Base-by-base conservation (phyloP, 2,888 invertebrate species). In the Smittia sp. region DNA sequence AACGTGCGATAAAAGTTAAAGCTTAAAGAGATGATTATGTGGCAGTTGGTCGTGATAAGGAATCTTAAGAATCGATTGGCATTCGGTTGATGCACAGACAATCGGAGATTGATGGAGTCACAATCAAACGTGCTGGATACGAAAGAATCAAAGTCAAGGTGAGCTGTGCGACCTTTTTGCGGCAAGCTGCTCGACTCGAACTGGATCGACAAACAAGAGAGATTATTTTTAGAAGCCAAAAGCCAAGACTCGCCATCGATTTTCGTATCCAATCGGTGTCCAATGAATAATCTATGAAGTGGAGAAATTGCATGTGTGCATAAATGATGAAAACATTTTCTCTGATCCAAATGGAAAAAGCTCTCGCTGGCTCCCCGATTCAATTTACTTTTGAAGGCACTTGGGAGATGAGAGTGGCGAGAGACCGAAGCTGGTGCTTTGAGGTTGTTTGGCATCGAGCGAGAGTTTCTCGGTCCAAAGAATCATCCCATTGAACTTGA, bases 11-110 rank as follows among this genome's bases (percentile, higher is more conserved):
- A 39, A 39, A 39, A 39, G 7, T 39, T 7, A 39, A 39, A 46
- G 46, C 46, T 46, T 46, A 24, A 3, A 27, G 27, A 15, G 6
- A 72, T 72, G 58, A 62, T 20, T 72, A 72, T 72, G 72, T 72
- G 72, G 72, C 32, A 72, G n/a, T 62, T 39, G 6, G 38, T 39
- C 4, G 38, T 72, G 20, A 39, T 72, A 39, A 58, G 58, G 4
- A 63, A 24, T 62, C 58, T 27, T 62, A 62, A 72, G 52, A 72
- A 72, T 72, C 72, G 72, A 72, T 72, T 72, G 18, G n/a, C 13
- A 62, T 72, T 72, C 72, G 62, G 62, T 72, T 72, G 72, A 72
- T 72, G 38, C 39, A 72, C 38, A 39, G 20, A 72, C 62, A 72
- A 72, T 62, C 11, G 9, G n/a, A 54, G 54, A 54, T 54, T 54